Base-by-base conservation (phyloP, 2,113 vertebrate genomes). In the Hyperopisus bebe region DNA sequence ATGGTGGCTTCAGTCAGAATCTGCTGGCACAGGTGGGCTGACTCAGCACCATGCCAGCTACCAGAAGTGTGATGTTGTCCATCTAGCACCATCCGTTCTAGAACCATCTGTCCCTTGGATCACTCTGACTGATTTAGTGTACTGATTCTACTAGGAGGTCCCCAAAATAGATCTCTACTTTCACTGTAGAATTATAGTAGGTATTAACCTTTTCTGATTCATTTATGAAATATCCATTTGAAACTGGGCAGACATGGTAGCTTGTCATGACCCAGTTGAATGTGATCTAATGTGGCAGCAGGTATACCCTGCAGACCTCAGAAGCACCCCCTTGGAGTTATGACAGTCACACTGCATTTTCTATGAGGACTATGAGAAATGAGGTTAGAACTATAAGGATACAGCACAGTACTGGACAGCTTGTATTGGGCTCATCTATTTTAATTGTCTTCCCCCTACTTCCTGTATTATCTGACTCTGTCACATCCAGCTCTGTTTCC, bases 51-150 rank as follows among this genome's bases (percentile, higher is more conserved):
- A 39, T 80, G 74, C 35, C 15, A 42, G 74, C 15, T 70, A 13
- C 24, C 27, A 74, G 66, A 42, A 80, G 35, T 42, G 74, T 80
- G 74, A 80, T 80, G 74, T 80, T 80, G 42, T 80, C 74, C 74
- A 42, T 80, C 31, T 42, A 80, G 74, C 17, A 80, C 74, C 35
- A 80, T 80, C 35, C 17, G 74, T 35, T 42, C 31, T 42, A 80
- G 74, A 80, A 80, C 74, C 35, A 80, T 80, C 74, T 80, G 74
- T 80, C 74, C 74, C 74, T 80, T 80, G 31, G 15, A 80, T 80
- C 74, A 80, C 31, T 42, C 74, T 80, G 70, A 77, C 31, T 77
- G 74, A 80, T 80, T 80, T 80, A 80, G 74, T 80, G 35, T 42
- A 35, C 31, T 42, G 74, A 80, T 80, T 17, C 74, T 80, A 42